A percentile compares a stretch with the other conserved stretches of the same genome.
Conservation (phyloP, 1,140 invertebrate species). For the Bombus breviceps region DNA sequence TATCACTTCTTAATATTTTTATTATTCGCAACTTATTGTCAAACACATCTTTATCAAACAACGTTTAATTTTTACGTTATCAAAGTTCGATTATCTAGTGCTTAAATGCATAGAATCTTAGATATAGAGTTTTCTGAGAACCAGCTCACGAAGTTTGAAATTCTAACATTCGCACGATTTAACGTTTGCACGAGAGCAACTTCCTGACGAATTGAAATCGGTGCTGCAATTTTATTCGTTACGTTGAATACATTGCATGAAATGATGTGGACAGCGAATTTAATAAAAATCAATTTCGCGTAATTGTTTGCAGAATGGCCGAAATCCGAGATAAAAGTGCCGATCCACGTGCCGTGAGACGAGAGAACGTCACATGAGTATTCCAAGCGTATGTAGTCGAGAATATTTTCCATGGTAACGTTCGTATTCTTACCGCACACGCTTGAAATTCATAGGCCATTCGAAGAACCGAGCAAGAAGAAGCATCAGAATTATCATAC, state of each 20-base stretch:
- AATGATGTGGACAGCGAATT: background rate
- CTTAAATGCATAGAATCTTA: background rate
- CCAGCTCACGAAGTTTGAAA: background rate
- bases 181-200: background rate
- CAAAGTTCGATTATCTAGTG: background rate
- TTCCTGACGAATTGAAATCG: background rate
- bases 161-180: background rate
- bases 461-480: slow-evolving; percentile 43
- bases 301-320: slow-evolving; percentile 18
- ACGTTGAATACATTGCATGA: background rate
- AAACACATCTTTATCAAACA: background rate
- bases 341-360: background rate
- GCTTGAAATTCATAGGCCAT: slow-evolving; percentile 50
- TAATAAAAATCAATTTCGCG: slow-evolving; percentile 22
- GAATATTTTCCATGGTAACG: slow-evolving; percentile 34
- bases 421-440: slow-evolving; percentile 31
- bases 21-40: background rate
- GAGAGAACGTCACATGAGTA: background rate
- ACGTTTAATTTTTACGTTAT: background rate
- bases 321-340: slow-evolving; percentile 38
- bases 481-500: slow-evolving; percentile 50
- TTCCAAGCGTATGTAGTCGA: slow-evolving; percentile 20
- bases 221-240: background rate
- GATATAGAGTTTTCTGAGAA: background rate
- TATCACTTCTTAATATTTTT: background rate